Evolutionary conservation across 2,797 vertebrate species (phyloP).

Genomic region (Ptychobarbus kaznakovi): DNA sequence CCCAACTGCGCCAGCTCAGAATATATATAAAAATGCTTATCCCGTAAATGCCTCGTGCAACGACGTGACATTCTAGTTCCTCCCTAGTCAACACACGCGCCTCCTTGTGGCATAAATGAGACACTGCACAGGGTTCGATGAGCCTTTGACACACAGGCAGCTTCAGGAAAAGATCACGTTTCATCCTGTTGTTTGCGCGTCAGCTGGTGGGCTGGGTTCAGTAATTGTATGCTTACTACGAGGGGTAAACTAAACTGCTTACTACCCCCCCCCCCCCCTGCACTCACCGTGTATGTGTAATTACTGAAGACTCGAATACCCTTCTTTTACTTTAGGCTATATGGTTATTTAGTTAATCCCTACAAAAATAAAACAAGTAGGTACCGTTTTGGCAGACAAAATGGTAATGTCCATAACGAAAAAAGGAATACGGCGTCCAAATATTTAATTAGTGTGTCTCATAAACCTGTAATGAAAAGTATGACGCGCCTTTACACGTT

Average conservation of each 20-base stretch:
- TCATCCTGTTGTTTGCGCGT: slow-evolving; percentile 42
- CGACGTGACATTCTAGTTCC: neutral
- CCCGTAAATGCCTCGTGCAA: neutral
- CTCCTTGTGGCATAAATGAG: slow-evolving; percentile 37
- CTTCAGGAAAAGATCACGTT: slow-evolving; percentile 43
- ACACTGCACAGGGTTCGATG: slow-evolving; percentile 3
- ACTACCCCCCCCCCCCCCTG: neutral
- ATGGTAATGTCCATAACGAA: neutral
- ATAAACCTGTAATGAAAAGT: neutral
- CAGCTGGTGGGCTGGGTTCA: slow-evolving; percentile 35
- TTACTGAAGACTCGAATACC: neutral
- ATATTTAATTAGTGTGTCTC: neutral
- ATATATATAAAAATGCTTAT: neutral
- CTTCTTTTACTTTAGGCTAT: neutral
- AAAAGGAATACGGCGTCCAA: neutral
- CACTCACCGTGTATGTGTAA: neutral
- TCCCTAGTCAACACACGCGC: slow-evolving; percentile 27
- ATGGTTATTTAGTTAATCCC: neutral
- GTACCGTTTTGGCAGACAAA: neutral
- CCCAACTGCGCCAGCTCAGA: neutral
- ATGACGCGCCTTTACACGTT: slow-evolving; percentile 15
- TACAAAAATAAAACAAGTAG: neutral
- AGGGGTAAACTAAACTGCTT: no score
- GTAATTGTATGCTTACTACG: slow-evolving; percentile 38
- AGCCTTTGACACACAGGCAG: neutral